Conservation (phyloP, 2,888 invertebrate species). For the Netelia inedita region DNA sequence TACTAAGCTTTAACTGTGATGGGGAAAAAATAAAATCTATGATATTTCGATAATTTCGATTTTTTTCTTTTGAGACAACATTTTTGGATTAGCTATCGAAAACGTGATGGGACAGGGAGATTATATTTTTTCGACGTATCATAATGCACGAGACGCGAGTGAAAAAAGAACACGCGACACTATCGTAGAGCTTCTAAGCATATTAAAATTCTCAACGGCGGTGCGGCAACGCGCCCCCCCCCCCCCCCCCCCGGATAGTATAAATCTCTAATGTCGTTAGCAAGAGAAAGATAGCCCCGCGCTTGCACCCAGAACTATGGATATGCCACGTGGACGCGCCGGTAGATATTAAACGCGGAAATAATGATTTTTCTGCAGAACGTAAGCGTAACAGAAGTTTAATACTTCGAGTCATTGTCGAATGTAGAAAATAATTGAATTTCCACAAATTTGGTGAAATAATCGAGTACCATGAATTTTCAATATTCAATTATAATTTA, state of each 20-base stretch:
- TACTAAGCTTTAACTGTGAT: background rate
- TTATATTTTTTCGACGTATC: background rate
- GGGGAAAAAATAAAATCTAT: background rate
- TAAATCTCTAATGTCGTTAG: constrained; percentile 80
- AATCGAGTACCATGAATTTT: too few relatives aligned
- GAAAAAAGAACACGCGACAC: constrained; percentile 71
- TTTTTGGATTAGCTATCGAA: background rate
- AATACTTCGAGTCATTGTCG: too few relatives aligned
- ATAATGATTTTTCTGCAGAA: background rate
- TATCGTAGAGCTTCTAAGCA: constrained; percentile 80
- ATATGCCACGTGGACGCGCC: background rate
- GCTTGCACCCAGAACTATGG: constrained; percentile 4
- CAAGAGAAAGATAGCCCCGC: constrained; percentile 65
- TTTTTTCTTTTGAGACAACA: background rate
- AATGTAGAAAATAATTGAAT: too few relatives aligned
- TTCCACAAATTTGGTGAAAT: too few relatives aligned
- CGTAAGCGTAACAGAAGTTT: too few relatives aligned
- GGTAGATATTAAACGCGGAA: background rate
- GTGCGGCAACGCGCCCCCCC: background rate
- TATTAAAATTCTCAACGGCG: constrained; percentile 78
- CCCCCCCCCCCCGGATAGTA: constrained; percentile 31
- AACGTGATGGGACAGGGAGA: background rate
- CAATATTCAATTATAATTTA: too few relatives aligned
- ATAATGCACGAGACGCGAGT: constrained; percentile 3
- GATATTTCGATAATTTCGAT: background rate